Base-by-base conservation (phyloP, 1,140 invertebrate genomes). In the Bombus confusus region DNA sequence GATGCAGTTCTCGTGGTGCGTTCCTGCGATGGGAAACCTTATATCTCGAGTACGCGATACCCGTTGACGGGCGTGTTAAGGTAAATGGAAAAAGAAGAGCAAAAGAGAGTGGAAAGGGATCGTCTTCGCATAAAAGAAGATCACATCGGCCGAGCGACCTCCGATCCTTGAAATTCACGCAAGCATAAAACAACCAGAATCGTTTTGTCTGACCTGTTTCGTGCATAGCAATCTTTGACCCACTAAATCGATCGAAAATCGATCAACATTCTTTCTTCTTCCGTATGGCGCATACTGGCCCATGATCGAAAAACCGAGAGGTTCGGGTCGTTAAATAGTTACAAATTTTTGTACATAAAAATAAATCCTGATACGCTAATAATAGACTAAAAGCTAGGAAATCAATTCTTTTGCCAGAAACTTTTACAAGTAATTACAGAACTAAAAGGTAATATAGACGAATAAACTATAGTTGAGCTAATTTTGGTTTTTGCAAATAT, bases 11-110 rank as follows among this genome's bases (percentile, higher is more conserved):
- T 75, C 52, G n/a, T 18, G 52, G 62, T 34, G 31, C 66, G 78
- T 57, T 37, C 66, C 68, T 41, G 13, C 71, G 71, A 75, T 81
- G 80, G n/a, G 80, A 82, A 82, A 82, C 80, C 80, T 82, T 82
- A 82, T 82, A 82, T 82, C 71, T 64, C 41, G 39, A 64, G 59
- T 43, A 76, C 52, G 31, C 31, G 80, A 82, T 82, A 82, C 57
- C 57, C 41, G 80, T 31, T 47, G 80, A 74, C 71, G n/a, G 57
- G 71, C 64, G 72, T 82, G 72, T 64, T 81, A 47, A 75, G 15
- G 41, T 75, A 74, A 64, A 76, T 64, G 9, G 57, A 64, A 75
- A 82, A 82, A 82, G 52, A 62, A 37, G 52, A 62, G 39, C 22
- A 22, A 43, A 64, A 74, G 52, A 41, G 71, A 81, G 80, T 62